Evolutionary conservation across 2,113 vertebrate species (phyloP), one percentile per base, ranked within the genome.

Genomic region (Nerophis lumbriciformis): DNA sequence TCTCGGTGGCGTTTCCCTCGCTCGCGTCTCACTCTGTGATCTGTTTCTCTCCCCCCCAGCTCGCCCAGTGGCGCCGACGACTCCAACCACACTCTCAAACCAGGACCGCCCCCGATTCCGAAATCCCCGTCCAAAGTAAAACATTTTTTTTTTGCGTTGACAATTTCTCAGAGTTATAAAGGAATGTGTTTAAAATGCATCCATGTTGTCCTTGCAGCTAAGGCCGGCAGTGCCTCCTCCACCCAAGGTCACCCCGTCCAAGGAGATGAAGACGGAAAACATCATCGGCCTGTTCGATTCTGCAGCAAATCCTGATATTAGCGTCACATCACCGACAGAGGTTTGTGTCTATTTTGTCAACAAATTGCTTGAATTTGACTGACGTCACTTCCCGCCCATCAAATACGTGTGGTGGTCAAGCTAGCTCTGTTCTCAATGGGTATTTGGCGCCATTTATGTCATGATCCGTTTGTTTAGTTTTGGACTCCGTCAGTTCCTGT

Each of bases 241-340:
- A 85, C 95, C 95, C 73, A 98, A 95, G 93, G 92, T 92, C 84
- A 98, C 95, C 69, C 96, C 96, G 6, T 97, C 92, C 75, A 96
- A 94, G 91, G 97, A 99, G 61, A 65, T 98, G 90, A 95, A 97
- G 91, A 92, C 93, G 78, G 95, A 98, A 76, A 95, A 96, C 90
- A 98, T 98, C 88, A 90, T 99, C 87, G 94, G 89, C 88, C 90
- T 99, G 79, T 99, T 98, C 90, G 96, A 96, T 78, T 93, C 97
- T 85, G 92, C 93, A 74, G 92, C 94, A 80, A 85, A 94, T 78
- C 94, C 96, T 0, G 92, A 96, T 79, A 95, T 96, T 91, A 99
- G 91, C 84, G 92, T 97, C 89, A 97, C 94, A 68, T 98, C 95
- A 76, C 95, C 96, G 16, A 94, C 94, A 88, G 94, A 98, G 94